Evolutionary conservation across 1,140 invertebrate species (phyloP).

Genomic region (Spodoptera frugiperda): DNA sequence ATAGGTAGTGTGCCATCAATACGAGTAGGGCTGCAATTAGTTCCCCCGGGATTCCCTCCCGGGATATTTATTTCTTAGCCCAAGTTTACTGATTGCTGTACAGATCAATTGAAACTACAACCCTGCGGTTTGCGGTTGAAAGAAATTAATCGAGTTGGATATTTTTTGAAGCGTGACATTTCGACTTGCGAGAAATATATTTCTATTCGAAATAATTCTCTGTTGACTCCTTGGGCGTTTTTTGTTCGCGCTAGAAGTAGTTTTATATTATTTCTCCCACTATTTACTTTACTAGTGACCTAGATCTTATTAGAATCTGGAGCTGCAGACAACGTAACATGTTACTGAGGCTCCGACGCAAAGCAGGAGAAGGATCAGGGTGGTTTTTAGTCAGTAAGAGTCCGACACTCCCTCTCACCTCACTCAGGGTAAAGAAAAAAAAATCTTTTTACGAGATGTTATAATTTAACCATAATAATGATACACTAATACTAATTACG

Average conservation of each 20-base stretch:
- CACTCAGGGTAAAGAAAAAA: too few relatives aligned
- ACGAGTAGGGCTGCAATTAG: slow-evolving; percentile 81
- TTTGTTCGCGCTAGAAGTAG: background rate
- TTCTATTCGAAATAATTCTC: background rate
- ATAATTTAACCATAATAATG: too few relatives aligned
- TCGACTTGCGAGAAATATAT: background rate
- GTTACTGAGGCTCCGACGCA: too few relatives aligned
- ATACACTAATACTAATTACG: too few relatives aligned
- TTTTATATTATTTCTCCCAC: background rate
- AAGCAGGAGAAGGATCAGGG: too few relatives aligned
- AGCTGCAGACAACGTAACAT: too few relatives aligned
- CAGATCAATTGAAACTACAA: slow-evolving; percentile 69
- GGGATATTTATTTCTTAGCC: slow-evolving; percentile 78
- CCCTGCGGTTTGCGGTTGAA: slow-evolving; percentile 57
- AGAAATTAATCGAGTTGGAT: slow-evolving; percentile 57
- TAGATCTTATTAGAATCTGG: too few relatives aligned
- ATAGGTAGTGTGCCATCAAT: slow-evolving; percentile 77
- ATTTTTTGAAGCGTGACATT: slow-evolving; percentile 18
- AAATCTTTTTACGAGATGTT: too few relatives aligned
- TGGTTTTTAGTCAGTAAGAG: too few relatives aligned
- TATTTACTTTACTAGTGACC: too few relatives aligned
- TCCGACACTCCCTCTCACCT: too few relatives aligned
- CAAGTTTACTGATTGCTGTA: slow-evolving; percentile 70
- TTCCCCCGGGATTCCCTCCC: slow-evolving; percentile 66
- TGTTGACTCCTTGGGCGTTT: background rate